Base-by-base conservation (phyloP, 2,113 vertebrate genomes). In the Gambusia affinis region DNA sequence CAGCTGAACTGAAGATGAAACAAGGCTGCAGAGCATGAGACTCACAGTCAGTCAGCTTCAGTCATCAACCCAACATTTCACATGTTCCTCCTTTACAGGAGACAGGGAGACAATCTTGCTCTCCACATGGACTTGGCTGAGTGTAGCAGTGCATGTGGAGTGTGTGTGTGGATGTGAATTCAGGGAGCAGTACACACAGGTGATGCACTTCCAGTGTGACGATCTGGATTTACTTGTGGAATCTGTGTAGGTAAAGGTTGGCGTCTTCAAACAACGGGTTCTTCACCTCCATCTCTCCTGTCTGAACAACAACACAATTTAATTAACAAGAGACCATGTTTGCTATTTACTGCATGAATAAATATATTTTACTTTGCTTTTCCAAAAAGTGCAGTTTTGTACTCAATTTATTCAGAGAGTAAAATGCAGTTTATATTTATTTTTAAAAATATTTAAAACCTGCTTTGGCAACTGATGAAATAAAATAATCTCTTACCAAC, bases 271-370 rank as follows among this genome's bases (percentile, higher is more conserved):
- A 99, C 68, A 98, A 92, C 0, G 97, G 97, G 83, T 99, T 99
- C 83, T 95, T 97, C 86, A 99, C 97, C 88, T 99, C 97, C 97
- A 99, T 99, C 72, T 99, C 97, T 31, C 97, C 97, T 0, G 97
- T 98, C 97, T 98, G 85, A 0, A 12, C 28, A 80, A 7, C 24
- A 37, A 91, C 10, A 64, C 76, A n/a, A 2, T 60, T 11, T 57
- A 27, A 4, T 15, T 57, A 3, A 60, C 15, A 5, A 28, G 31
- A 35, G 15, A n/a, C 2, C 10, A 57, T 8, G 24, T 0, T n/a
- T 24, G 24, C 24, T 57, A 57, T 57, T 47, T 8, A 57, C 8
- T 57, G 51, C 22, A 57, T 54, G 51, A 24, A 24, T n/a, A 22
- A 24, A 24, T n/a, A 47, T 5, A 47, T 57, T 57, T 57, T 57